Evolutionary conservation across 2,888 invertebrate genomes (phyloP).

Genomic region (Drosophila conformis): DNA sequence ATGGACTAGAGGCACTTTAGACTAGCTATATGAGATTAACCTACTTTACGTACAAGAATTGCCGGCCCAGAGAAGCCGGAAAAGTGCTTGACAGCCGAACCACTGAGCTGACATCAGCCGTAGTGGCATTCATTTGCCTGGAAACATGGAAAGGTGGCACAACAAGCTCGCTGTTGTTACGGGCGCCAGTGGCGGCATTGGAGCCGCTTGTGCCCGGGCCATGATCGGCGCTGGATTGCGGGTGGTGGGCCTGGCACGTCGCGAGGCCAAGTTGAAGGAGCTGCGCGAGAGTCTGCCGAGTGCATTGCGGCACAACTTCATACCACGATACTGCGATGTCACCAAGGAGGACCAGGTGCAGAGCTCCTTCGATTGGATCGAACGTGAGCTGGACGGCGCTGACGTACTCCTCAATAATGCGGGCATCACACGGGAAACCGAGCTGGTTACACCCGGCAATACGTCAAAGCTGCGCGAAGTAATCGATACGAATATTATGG

Average conservation of each 20-base stretch:
- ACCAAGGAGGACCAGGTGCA: slow-evolving; percentile 87
- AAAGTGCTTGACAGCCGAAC: slow-evolving; percentile 22
- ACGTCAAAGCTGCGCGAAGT: slow-evolving; percentile 82
- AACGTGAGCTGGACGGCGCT: slow-evolving; percentile 86
- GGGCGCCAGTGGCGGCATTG: slow-evolving; percentile 88
- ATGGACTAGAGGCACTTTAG: not conserved
- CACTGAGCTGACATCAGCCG: not conserved
- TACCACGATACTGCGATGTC: slow-evolving; percentile 86
- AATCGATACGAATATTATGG: slow-evolving; percentile 86
- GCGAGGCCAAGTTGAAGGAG: slow-evolving; percentile 84
- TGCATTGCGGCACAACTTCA: slow-evolving; percentile 80
- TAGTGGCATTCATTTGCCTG: slow-evolving; percentile 6
- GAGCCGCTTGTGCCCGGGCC: slow-evolving; percentile 85
- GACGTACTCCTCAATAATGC: slow-evolving; percentile 88
- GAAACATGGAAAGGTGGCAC: slow-evolving; percentile 87
- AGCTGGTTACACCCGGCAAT: slow-evolving; percentile 78
- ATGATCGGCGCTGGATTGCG: slow-evolving; percentile 86
- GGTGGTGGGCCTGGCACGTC: slow-evolving; percentile 87
- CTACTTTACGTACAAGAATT: slow-evolving; percentile 26
- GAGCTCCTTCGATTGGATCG: slow-evolving; percentile 86
- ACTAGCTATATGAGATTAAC: slow-evolving; percentile 29
- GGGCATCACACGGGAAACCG: slow-evolving; percentile 81
- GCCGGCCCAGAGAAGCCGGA: slow-evolving; percentile 27
- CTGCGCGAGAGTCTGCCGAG: slow-evolving; percentile 70
- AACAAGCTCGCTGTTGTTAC: slow-evolving; percentile 88